Conservation (phyloP, 2,113 vertebrate genomes). For the Podiceps cristatus region DNA sequence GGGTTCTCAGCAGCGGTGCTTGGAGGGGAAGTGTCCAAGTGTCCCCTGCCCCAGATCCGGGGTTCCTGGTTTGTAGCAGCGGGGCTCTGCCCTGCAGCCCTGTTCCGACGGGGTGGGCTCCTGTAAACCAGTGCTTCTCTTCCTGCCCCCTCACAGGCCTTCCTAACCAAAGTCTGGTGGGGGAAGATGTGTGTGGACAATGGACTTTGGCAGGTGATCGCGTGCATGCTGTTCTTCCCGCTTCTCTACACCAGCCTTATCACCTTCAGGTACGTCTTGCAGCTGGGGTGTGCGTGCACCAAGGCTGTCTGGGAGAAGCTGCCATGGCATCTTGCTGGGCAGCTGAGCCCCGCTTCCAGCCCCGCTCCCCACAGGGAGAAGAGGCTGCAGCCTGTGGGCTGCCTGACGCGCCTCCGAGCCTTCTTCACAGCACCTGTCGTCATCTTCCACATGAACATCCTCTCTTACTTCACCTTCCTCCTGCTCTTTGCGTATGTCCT, state of each 20-base stretch:
- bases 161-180: slow-evolving; percentile 96
- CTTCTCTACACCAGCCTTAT: slow-evolving; percentile 88
- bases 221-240: slow-evolving; percentile 87
- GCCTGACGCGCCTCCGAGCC: slow-evolving; percentile 68
- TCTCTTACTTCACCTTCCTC: slow-evolving; percentile 93
- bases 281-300: accelerated
- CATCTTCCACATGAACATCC: slow-evolving; percentile 91
- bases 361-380: slow-evolving; percentile 35
- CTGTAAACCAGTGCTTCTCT: not conserved
- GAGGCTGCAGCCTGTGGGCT: slow-evolving; percentile 47
- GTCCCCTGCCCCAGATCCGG: not conserved
- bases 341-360: not conserved
- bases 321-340: accelerated
- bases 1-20: not conserved
- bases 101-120: accelerated
- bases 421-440: slow-evolving; percentile 87
- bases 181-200: slow-evolving; percentile 91
- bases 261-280: slow-evolving; percentile 84
- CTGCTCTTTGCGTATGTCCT: slow-evolving; percentile 90
- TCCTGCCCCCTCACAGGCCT: slow-evolving; percentile 76
- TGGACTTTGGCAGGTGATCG: slow-evolving; percentile 82
- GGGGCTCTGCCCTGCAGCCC: not conserved
- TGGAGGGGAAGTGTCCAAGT: not conserved
- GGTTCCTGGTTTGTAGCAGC: accelerated
- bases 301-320: not conserved